Conservation (phyloP, 2,797 vertebrate species). For the Danio choprae region DNA sequence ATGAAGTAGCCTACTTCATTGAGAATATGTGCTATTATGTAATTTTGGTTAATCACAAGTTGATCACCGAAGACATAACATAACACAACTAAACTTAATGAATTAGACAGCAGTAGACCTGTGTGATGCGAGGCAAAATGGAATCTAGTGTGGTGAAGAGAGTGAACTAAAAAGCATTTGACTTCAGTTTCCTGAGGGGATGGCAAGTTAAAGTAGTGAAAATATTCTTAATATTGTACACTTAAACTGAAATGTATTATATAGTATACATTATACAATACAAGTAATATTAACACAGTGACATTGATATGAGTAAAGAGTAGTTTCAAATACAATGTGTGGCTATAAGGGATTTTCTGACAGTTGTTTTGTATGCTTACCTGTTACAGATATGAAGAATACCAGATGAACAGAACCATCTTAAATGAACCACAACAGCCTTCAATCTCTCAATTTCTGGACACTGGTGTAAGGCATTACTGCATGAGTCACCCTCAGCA, state of each 20-base stretch:
- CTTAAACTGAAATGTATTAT: conserved; percentile 43
- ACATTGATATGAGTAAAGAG: neutral
- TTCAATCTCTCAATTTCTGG: conserved; percentile 49
- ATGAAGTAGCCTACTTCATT: too few relatives aligned
- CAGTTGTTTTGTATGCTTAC: conserved; percentile 27
- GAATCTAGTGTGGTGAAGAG: conserved; percentile 40
- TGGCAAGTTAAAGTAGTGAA: conserved; percentile 43
- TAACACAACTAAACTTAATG: too few relatives aligned
- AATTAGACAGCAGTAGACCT: too few relatives aligned
- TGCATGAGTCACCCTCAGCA: conserved; percentile 53
- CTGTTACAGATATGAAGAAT: conserved; percentile 53
- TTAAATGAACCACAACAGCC: conserved; percentile 46
- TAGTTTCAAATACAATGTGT: conserved; percentile 12
- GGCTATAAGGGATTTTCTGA: conserved; percentile 31
- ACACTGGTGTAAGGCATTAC: conserved; percentile 33
- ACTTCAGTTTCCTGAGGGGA: conserved; percentile 14
- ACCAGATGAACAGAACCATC: conserved; percentile 56
- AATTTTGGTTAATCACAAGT: conserved; percentile 25
- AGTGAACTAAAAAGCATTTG: too few relatives aligned
- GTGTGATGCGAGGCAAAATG: conserved; percentile 41
- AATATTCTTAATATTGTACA: conserved; percentile 49
- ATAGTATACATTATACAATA: conserved; percentile 38
- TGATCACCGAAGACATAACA: conserved; percentile 41
- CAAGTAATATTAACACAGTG: conserved; percentile 14
- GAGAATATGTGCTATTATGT: too few relatives aligned